These are phyloP conservation scores for Prunella himalayana DNA, from an alignment of 2,113 vertebrate genomes.

Conservation along the genomic window DNA sequence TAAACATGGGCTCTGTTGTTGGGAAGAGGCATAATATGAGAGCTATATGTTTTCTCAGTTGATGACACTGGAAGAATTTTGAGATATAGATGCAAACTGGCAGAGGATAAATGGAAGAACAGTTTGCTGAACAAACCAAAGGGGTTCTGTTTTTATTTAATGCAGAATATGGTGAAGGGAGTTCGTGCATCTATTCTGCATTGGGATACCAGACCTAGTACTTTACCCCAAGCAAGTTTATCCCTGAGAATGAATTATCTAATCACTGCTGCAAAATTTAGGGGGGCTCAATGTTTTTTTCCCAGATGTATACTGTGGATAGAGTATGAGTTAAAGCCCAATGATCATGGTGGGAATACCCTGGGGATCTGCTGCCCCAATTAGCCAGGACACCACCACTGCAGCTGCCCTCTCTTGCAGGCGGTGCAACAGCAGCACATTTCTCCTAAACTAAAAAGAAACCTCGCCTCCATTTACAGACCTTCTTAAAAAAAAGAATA, in stretches of 20 bases:
- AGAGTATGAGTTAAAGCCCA: neutral
- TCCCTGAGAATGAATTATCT: neutral
- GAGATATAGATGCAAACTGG: neutral
- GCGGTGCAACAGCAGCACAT: neutral
- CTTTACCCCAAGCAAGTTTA: neutral
- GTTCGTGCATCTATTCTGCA: neutral
- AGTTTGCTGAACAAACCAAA: neutral
- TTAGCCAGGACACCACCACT: neutral
- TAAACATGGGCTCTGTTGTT: neutral
- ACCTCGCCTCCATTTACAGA: neutral
- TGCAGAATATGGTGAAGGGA: rapidly evolving
- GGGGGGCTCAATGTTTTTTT: neutral
- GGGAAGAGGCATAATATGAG: neutral
- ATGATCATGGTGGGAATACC: neutral
- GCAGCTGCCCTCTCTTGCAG: neutral
- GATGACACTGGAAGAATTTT: neutral
- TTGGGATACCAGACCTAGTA: neutral
- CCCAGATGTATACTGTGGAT: neutral
- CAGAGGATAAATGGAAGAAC: neutral
- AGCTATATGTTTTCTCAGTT: neutral
- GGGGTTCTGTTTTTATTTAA: neutral
- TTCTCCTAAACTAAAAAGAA: neutral
- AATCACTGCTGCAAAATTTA: neutral
- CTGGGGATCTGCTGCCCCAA: neutral
- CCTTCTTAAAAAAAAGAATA: neutral